Base-by-base conservation (phyloP, 2,797 vertebrate species). In the Halcyon badia region DNA sequence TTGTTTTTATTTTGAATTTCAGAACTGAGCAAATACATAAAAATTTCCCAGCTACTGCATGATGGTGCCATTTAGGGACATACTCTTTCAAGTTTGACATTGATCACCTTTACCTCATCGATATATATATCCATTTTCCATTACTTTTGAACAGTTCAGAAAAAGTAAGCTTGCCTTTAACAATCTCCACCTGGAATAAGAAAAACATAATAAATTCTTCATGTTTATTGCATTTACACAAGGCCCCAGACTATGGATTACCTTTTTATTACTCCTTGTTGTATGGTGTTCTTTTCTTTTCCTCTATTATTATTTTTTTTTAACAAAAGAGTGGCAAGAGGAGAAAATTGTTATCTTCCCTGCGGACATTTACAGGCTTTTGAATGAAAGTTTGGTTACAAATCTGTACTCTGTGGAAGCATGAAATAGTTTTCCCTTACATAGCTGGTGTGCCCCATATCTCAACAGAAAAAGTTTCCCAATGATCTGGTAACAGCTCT, bases 251-350 rank as follows among this genome's bases (percentile, higher is more conserved):
- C 96, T 98, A 97, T 97, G 96, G 97, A 97, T 97, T 98, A 95
- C 19, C 94, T 97, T 97, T 98, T 98, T 98, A 98, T 98, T 98
- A 97, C 96, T 97, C 93, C 95, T 96, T 97, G 96, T 98, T 97
- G 91, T 96, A 95, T 91, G 93, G 21, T n/a, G n/a, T 18, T 6
- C 88, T 96, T 66, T 87, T 95, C 76, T 86, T 49, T 41, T 11
- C 1, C 65, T 94, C 96, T 97, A 97, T 97, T 98, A 98, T 96
- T 97, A 97, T 86, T 97, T 96, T 94, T 96, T 84, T 95, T 54
- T 54, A 80, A 95, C 93, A 98, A 96, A 98, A 95, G 88, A 96
- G 93, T 90, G 96, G 84, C 93, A 97, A 90, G 89, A 92, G 95
- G 42, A 97, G 95, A 97, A 98, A 97, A 98, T 97, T 98, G 97